Base-by-base conservation (phyloP, 2,888 invertebrate genomes). In the Orchesella flavescens region DNA sequence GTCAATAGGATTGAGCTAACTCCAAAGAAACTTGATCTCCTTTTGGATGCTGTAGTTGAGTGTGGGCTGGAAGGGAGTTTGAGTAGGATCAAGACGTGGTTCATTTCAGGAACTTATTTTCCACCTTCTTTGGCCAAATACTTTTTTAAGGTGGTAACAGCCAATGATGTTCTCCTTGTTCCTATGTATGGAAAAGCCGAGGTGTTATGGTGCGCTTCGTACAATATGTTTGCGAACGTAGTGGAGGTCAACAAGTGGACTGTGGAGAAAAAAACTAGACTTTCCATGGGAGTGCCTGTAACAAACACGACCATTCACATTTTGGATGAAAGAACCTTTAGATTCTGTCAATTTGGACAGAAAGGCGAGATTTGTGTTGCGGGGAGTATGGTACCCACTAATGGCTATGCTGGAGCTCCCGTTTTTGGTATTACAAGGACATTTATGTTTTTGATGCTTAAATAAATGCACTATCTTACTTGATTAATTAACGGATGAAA, bases 131-230 rank as follows among this genome's bases (percentile, higher is more conserved):
- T 79, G n/a, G 79, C 72, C 1, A 71, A 65, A 23, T 17, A 65
- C 12, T 79, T 79, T 65, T 79, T 79, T 21, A 24, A 53, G n/a
- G 55, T 24, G 23, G 44, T 79, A 0, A 53, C 49, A 0, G 0
- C 15, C 12, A 63, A 24, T 43, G 63, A 79, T 9, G 55, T 24
- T 1, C 17, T 43, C 17, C 71, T 79, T 15, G 65, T 79, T 21
- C 46, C 61, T 4, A 79, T 71, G 15, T 79, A 79, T 43, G 79
- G 79, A 12, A 79, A 71, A 23, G 53, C 63, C 9, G 79, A 79
- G 21, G 49, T 63, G 1, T 15, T 63, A 0, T 79, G 79, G 79
- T 72, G 63, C 19, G 71, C 65, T 1, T 21, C 79, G 15, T 79
- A 63, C 53, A 72, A 65, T 24, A 43, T 65, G n/a, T 79, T 79